phyloP scores from a whole-genome alignment of 2,888 invertebrate genomes.

The Drosophila affinis region DNA sequence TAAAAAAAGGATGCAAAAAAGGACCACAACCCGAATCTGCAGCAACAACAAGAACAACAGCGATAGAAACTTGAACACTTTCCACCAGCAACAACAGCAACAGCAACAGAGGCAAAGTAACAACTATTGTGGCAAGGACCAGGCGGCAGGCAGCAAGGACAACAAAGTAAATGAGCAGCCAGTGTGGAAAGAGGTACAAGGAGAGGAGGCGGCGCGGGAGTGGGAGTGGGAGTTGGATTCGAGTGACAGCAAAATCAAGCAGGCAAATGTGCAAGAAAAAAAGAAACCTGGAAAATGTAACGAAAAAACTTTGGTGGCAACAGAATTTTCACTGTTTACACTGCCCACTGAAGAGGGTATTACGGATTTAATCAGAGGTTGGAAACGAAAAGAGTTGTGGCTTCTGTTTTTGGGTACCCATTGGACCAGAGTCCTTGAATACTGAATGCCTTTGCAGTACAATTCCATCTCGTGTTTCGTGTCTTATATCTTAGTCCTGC shows the following conservation, averaged over 20 bases:
- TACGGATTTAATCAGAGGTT: too few species aligned
- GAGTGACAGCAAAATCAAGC: slow-evolving; percentile 9
- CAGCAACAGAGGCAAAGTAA: not conserved
- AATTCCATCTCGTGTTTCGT: too few species aligned
- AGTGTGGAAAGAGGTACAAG: not conserved
- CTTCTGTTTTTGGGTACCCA: too few species aligned
- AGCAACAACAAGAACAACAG: slow-evolving; percentile 39
- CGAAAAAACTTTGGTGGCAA: slow-evolving; percentile 74
- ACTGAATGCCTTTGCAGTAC: too few species aligned
- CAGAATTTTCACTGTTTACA: slow-evolving; percentile 42
- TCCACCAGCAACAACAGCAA: slow-evolving; percentile 50
- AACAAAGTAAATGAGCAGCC: slow-evolving; percentile 51
- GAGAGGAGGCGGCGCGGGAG: not conserved
- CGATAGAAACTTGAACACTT: slow-evolving; percentile 66
- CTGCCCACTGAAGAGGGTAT: not conserved
- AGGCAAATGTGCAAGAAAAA: slow-evolving; percentile 56
- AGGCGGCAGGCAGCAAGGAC: slow-evolving; percentile 10
- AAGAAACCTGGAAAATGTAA: slow-evolving; percentile 70
- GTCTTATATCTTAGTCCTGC: too few species aligned
- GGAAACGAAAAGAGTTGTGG: too few species aligned
- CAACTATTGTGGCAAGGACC: slow-evolving; percentile 18
- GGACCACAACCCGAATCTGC: slow-evolving; percentile 42
- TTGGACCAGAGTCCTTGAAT: too few species aligned
- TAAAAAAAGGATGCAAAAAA: slow-evolving; percentile 2
- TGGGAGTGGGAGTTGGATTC: too few species aligned